These are phyloP conservation scores for Uria lomvia DNA, from an alignment of 2,113 vertebrate species.

Conservation along the genomic window DNA sequence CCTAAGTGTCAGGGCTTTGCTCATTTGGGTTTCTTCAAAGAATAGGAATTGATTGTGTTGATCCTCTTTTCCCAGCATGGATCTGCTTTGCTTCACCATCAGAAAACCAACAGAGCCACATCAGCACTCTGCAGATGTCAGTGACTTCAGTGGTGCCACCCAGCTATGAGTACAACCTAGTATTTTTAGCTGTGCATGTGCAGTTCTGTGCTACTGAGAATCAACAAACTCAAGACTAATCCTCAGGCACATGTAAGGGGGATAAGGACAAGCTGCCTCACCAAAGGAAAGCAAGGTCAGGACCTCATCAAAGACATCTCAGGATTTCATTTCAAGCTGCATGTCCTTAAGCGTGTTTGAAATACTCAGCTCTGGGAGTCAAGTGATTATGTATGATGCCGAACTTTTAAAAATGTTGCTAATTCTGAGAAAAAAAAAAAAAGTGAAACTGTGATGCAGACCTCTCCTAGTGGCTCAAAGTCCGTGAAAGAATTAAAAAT, in stretches of 20 bases:
- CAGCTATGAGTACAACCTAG: neutral
- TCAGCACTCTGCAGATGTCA: neutral
- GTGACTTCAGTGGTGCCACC: neutral
- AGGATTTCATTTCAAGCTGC: neutral
- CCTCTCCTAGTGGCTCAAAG: neutral
- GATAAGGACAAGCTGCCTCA: neutral
- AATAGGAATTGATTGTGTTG: neutral
- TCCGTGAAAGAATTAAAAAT: neutral
- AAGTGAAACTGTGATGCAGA: neutral
- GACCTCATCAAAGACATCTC: neutral
- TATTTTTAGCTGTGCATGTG: neutral
- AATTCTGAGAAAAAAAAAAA: neutral
- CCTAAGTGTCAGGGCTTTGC: neutral
- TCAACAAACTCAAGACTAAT: neutral
- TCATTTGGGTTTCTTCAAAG: neutral
- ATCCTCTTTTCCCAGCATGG: neutral
- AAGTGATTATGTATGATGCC: neutral
- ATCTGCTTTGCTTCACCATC: neutral
- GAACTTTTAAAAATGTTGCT: neutral
- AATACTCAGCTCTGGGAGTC: neutral
- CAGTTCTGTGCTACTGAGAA: neutral
- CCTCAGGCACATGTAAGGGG: neutral
- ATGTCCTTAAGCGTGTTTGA: neutral
- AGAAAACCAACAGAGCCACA: neutral
- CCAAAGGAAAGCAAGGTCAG: neutral